Percentiles rank a stretch among this genome's conserved stretches.
Conservation (phyloP, 1,140 invertebrate species). For the Aphis gossypii region DNA sequence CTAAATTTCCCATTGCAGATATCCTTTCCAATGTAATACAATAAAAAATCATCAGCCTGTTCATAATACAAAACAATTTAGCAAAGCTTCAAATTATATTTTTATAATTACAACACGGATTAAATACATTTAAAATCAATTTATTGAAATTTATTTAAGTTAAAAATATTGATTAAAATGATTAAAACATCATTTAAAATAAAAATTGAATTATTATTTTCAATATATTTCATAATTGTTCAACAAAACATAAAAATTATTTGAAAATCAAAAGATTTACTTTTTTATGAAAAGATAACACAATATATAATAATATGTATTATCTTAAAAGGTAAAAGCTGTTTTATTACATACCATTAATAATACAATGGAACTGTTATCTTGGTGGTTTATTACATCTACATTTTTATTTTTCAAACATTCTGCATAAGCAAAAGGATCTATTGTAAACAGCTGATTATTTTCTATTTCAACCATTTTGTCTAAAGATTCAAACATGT, state of each 20-base stretch:
- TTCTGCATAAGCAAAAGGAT: background rate
- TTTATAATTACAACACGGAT: too few relatives aligned
- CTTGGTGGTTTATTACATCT: too few relatives aligned
- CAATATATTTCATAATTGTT: background rate
- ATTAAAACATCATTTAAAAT: background rate
- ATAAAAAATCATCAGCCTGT: background rate
- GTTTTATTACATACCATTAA: background rate
- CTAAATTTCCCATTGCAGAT: background rate
- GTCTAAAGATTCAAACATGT: conserved; percentile 47
- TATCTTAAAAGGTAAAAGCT: background rate
- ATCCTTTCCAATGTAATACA: background rate
- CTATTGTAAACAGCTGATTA: background rate
- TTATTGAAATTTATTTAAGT: too few relatives aligned
- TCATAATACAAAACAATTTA: background rate
- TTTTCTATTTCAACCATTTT: conserved; percentile 19
- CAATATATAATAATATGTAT: background rate
- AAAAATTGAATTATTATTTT: background rate
- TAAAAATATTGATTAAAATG: too few relatives aligned
- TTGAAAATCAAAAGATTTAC: background rate
- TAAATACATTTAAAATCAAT: too few relatives aligned
- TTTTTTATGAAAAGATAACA: too few relatives aligned
- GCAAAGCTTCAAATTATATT: too few relatives aligned
- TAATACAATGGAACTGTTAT: background rate
- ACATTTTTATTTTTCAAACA: background rate
- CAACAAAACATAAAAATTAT: background rate